A percentile compares a stretch with the other conserved stretches of the same genome.
These are phyloP conservation scores for Heloderma charlesbogerti DNA, from an alignment of 2,113 vertebrate species.

Conservation along the genomic window DNA sequence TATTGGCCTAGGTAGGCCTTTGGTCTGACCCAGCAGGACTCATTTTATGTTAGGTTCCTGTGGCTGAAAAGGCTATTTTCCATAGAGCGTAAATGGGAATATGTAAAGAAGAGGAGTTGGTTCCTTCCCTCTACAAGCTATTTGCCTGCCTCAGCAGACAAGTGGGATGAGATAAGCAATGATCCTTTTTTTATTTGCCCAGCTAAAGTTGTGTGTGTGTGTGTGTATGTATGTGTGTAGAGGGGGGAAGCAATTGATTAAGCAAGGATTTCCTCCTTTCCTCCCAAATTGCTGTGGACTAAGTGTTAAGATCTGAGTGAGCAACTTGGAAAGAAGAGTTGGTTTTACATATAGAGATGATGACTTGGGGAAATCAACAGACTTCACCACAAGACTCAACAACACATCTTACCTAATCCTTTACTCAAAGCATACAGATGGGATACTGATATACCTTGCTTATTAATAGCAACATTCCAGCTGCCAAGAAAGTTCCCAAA, in stretches of 20 bases:
- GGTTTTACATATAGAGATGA: neutral
- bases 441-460: slow-evolving; percentile 20
- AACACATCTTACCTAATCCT: neutral
- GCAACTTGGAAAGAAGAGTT: neutral
- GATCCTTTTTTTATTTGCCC: neutral
- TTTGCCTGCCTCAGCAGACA: neutral
- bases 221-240: neutral
- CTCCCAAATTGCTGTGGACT: neutral
- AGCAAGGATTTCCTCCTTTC: neutral
- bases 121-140: too few relatives aligned
- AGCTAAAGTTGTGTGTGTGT: neutral
- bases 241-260: neutral
- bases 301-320: neutral
- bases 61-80: too few relatives aligned
- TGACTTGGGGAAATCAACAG: neutral
- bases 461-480: slow-evolving; percentile 23
- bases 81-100: too few relatives aligned
- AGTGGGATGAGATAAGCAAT: neutral
- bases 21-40: too few relatives aligned
- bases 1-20: too few relatives aligned
- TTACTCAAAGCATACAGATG: neutral
- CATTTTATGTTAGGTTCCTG: too few relatives aligned
- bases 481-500: slow-evolving; percentile 33
- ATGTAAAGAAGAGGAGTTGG: too few relatives aligned
- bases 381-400: neutral